Evolutionary conservation across 2,797 vertebrate species (phyloP), one percentile per base, ranked within the genome.

Genomic region (Typhlichthys eigenmanni): DNA sequence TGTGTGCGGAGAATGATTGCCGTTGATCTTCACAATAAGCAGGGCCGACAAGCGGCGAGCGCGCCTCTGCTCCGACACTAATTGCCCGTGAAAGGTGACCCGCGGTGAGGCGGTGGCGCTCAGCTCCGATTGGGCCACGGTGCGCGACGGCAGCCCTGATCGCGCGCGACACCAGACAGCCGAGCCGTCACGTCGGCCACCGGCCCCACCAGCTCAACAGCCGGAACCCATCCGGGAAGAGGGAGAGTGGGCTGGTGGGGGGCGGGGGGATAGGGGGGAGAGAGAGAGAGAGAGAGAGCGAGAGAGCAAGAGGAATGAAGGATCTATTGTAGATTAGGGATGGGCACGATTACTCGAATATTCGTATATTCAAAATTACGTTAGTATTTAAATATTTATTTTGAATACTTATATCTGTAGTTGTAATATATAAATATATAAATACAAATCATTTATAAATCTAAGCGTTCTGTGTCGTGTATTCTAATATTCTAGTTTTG

Each of bases 71-170:
- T 94, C 94, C 92, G 93, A 99, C 96, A 96, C 95, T 98, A 97
- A 98, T 98, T 95, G 96, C 92, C 95, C 94, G 94, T 96, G 97
- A 99, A 97, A 96, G 97, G 95, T 95, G 95, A 98, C 97, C 96
- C 88, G 93, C 93, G 93, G 93, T 93, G 91, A 94, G 89, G 90
- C 91, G 93, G 93, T 93, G 93, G 93, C 92, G 93, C 92, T 97
- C 95, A 95, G 93, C 93, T 96, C 94, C 91, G 84, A 95, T 94
- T 93, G 94, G 81, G 88, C 88, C 88, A 90, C 92, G 93, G 91
- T 78, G 79, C 50, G 86, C 90, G 83, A 92, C 77, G 60, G 79
- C 73, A 58, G 86, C 92, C 75, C 68, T 93, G 94, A 97, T 93
- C 89, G 80, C 78, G 90, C 88, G 87, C 91, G 96, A 98, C 96